Evolutionary conservation across 2,797 vertebrate species (phyloP).

Genomic region (Florisuga fusca): DNA sequence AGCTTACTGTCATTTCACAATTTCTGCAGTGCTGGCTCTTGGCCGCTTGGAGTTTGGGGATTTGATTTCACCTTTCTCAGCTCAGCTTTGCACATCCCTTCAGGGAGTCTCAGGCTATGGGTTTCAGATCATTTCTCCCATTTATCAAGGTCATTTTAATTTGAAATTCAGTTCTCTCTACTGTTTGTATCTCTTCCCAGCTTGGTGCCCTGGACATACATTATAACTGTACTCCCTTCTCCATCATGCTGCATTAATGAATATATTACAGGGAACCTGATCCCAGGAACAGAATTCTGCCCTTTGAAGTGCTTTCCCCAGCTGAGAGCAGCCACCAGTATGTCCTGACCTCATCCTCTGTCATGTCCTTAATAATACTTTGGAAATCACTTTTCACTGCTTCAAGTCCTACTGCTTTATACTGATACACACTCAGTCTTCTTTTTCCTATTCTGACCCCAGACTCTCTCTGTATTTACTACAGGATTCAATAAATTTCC

Average conservation of each 20-base stretch:
- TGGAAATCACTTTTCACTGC: neutral
- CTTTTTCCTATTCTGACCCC: neutral
- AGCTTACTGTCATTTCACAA: neutral
- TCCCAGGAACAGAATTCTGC: neutral
- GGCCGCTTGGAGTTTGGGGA: neutral
- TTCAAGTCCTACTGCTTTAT: neutral
- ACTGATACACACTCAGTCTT: neutral
- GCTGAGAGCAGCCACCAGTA: neutral
- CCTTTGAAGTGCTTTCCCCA: neutral
- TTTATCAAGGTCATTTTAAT: neutral
- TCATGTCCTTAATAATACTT: fast-evolving
- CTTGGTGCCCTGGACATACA: neutral
- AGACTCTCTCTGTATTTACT: fast-evolving
- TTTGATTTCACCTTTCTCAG: neutral
- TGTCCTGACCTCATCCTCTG: neutral
- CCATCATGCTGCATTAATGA: constrained; percentile 13
- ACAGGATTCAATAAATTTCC: neutral
- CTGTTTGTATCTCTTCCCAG: neutral
- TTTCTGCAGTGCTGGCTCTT: neutral
- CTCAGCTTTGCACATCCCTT: neutral
- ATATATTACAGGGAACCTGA: neutral
- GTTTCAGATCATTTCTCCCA: constrained; percentile 40
- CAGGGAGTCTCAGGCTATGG: neutral
- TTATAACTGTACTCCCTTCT: neutral
- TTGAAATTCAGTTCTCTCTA: neutral